phyloP scores from a whole-genome alignment of 2,797 vertebrate species.

The Orientallactaga sibirica region DNA sequence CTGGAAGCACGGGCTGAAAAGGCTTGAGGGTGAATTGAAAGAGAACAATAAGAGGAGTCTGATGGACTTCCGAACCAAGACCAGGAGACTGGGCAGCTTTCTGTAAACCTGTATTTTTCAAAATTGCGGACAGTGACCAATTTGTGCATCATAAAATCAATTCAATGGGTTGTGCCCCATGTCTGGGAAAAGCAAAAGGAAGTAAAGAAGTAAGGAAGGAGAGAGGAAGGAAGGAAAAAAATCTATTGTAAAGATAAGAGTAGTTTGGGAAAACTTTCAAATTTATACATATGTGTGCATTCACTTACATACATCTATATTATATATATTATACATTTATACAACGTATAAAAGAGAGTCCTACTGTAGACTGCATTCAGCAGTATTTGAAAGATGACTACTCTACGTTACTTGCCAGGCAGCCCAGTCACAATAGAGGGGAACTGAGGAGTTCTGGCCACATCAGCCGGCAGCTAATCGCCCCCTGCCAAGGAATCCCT shows the following conservation, averaged over 20 bases:
- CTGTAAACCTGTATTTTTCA: conserved; percentile 42
- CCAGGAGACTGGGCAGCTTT: neutral
- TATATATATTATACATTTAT: neutral
- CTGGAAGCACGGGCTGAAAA: conserved; percentile 32
- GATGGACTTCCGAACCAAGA: conserved; percentile 42
- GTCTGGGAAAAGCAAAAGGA: neutral
- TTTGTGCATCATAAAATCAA: conserved; percentile 47
- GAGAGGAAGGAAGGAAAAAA: fast-evolving
- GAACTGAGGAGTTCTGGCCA: neutral
- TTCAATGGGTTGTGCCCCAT: neutral
- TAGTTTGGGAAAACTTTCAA: neutral
- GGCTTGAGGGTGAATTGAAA: conserved; percentile 67
- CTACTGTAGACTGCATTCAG: neutral
- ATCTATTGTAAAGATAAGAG: neutral
- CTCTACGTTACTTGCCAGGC: neutral
- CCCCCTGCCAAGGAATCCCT: neutral
- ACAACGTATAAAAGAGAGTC: neutral
- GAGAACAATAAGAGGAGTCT: conserved; percentile 39
- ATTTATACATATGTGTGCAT: neutral
- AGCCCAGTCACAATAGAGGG: neutral
- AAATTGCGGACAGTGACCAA: conserved; percentile 49
- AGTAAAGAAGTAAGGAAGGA: too few species aligned
- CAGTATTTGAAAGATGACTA: neutral
- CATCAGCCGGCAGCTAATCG: neutral
- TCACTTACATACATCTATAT: too few species aligned